Evolutionary conservation across 2,888 invertebrate genomes (phyloP).

Genomic region (Dicyrtomina minuta): DNA sequence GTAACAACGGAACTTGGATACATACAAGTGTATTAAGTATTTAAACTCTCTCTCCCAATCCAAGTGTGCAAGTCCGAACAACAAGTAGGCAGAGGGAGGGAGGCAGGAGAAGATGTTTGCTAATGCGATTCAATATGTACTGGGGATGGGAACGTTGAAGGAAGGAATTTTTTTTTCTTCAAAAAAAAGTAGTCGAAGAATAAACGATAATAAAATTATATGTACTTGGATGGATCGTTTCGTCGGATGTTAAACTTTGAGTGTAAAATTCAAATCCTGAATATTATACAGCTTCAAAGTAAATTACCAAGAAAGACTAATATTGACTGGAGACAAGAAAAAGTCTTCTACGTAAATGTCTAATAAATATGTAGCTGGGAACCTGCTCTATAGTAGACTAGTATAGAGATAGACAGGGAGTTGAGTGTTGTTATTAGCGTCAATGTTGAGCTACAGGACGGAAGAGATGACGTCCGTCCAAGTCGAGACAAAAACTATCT

Average conservation of each 20-base stretch:
- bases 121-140: too few relatives aligned
- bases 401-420: too few relatives aligned
- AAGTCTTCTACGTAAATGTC: too few relatives aligned
- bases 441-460: neutral
- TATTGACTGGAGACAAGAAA: neutral
- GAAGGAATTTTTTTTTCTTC: too few relatives aligned
- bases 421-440: too few relatives aligned
- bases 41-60: neutral
- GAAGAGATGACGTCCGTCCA: constrained; percentile 34
- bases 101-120: too few relatives aligned
- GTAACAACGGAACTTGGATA: neutral
- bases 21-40: neutral
- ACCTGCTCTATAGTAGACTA: too few relatives aligned
- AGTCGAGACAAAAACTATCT: constrained; percentile 34
- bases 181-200: neutral
- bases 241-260: neutral
- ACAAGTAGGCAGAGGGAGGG: too few relatives aligned
- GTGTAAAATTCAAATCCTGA: constrained; percentile 4
- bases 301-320: neutral
- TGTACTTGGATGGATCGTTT: constrained; percentile 1
- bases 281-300: too few relatives aligned
- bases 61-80: too few relatives aligned
- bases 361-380: too few relatives aligned
- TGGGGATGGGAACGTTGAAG: neutral
- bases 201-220: constrained; percentile 13